Base-by-base conservation (phyloP, 2,113 vertebrate species). In the Ia io region DNA sequence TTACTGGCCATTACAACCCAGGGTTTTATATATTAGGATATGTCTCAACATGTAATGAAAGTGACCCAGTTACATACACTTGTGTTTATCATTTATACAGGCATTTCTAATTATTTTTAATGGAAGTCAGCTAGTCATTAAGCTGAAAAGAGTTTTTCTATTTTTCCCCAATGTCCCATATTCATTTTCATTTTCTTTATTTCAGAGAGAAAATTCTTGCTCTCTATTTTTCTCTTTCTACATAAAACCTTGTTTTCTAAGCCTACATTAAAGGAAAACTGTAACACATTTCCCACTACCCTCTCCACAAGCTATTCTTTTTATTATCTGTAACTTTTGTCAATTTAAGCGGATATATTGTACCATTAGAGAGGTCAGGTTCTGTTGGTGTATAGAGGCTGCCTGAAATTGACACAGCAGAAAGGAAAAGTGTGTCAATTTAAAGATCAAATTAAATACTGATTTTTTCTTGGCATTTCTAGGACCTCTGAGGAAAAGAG, bases 61-160 rank as follows among this genome's bases (percentile, higher is more conserved):
- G 11, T 69, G 23, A 44, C 8, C 13, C 70, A 89, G 14, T 90
- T 92, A 82, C 5, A 49, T 7, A 77, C 30, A 59, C 20, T 22
- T 53, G 1, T 25, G 20, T 18, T 63, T 87, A 73, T 69, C 65
- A 84, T 83, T 20, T 18, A 53, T 17, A 42, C 3, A 73, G 9
- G 23, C 67, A 71, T 77, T 86, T 97, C 53, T 91, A 92, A 96
- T 56, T 69, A 86, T 71, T 67, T 77, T 93, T 97, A 84, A 95
- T 95, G 40, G 1, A 93, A 79, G 8, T 1, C 30, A 87, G 18
- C 11, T 35, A 78, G 35, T 59, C 69, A 69, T 56, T 79, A 96
- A n/a, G 4, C 8, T 80, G 35, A 4, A 83, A 94, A 90, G 51
- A 82, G 13, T 61, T 76, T 73, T 76, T 40, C 35, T 32, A 28